Conservation (phyloP, 2,797 vertebrate species). For the Poecile montanus region DNA sequence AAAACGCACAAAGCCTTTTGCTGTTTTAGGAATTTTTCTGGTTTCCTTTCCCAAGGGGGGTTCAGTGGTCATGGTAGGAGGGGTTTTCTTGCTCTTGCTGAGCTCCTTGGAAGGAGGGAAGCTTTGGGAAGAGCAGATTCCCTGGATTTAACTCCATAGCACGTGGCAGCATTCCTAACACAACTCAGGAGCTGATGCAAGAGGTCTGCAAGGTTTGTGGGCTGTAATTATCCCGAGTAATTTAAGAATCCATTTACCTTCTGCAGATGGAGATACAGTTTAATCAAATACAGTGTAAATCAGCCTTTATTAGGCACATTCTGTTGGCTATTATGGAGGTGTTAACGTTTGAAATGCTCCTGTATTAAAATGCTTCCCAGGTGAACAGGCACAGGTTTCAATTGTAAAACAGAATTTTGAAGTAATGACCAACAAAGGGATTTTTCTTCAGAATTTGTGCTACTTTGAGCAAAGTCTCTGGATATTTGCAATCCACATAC, state of each 20-base stretch:
- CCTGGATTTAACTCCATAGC: neutral
- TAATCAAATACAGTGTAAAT: constrained; percentile 60
- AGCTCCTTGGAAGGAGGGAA: neutral
- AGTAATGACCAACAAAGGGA: neutral
- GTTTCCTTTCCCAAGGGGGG: neutral
- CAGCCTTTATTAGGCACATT: constrained; percentile 62
- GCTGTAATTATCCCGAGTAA: constrained; percentile 41
- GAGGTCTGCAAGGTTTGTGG: neutral
- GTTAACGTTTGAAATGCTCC: constrained; percentile 27
- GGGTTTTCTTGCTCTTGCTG: neutral
- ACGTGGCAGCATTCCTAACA: neutral
- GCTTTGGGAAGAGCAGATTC: neutral
- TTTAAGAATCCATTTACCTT: constrained; percentile 57
- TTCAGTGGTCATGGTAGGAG: fast-evolving
- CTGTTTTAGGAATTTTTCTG: neutral
- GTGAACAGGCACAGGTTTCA: neutral
- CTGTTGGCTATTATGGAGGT: constrained; percentile 55
- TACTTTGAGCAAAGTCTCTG: neutral
- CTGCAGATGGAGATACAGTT: constrained; percentile 34
- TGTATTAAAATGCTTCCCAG: constrained; percentile 33
- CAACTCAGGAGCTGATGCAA: neutral
- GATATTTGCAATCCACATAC: neutral
- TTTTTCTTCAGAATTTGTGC: neutral
- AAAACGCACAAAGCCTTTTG: neutral
- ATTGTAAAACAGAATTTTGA: neutral